These are phyloP conservation scores for Lycodopsis pacificus DNA, from an alignment of 2,797 vertebrate species.

Conservation along the genomic window DNA sequence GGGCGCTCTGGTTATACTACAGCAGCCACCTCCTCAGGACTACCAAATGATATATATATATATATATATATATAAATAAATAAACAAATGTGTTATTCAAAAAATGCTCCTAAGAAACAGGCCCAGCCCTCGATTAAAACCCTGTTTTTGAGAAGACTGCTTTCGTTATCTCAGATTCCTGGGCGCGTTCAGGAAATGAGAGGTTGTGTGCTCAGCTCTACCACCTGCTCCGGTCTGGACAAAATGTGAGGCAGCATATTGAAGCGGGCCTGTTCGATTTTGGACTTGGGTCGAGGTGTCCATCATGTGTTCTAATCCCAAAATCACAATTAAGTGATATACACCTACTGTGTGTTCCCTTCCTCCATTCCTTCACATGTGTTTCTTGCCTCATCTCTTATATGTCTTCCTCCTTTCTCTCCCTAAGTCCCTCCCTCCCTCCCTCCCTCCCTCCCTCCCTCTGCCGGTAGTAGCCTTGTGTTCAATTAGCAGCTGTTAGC, in stretches of 20 bases:
- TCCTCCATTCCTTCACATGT: background rate
- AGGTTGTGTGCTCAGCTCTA: constrained; percentile 58
- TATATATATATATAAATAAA: constrained; percentile 12
- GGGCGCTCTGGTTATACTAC: constrained; percentile 71
- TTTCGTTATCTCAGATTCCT: constrained; percentile 81
- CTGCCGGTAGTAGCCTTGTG: constrained; percentile 36
- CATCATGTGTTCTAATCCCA: constrained; percentile 38
- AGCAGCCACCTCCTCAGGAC: constrained; percentile 26
- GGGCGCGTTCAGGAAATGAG: constrained; percentile 78
- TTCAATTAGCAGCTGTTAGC: constrained; percentile 75
- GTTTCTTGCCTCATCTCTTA: constrained; percentile 4
- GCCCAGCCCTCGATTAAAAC: constrained; percentile 78
- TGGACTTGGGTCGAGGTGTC: constrained; percentile 47
- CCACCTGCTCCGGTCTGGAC: constrained; percentile 48
- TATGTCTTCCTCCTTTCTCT: constrained; percentile 8
- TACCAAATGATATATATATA: background rate
- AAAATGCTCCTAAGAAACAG: constrained; percentile 71
- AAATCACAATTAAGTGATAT: constrained; percentile 52
- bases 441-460: constrained; percentile 31
- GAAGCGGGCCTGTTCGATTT: constrained; percentile 45
- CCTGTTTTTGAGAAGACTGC: constrained; percentile 77
- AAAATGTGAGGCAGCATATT: constrained; percentile 54
- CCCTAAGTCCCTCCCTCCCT: constrained; percentile 19
- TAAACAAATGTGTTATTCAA: constrained; percentile 60
- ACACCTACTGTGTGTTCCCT: background rate